A percentile compares a stretch with the other conserved stretches of the same genome.
These are phyloP conservation scores for Phrynosoma blainvillii DNA, from an alignment of 2,113 vertebrate genomes.

Conservation along the genomic window DNA sequence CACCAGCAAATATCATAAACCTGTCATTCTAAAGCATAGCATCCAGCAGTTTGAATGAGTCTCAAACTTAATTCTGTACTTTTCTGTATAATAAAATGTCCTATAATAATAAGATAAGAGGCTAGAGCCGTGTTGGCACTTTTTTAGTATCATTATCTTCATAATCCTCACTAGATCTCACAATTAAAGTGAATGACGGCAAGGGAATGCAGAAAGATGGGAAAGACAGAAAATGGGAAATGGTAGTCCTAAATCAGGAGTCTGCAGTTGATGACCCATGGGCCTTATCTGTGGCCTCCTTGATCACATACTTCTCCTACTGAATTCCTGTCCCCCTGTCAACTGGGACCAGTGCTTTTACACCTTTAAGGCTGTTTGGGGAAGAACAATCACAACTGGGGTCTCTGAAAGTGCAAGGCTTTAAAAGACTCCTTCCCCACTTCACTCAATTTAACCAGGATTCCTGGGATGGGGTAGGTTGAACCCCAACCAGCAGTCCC, in stretches of 20 bases:
- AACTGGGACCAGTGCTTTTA: not conserved
- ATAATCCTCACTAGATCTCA: too few species aligned
- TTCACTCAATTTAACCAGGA: not conserved
- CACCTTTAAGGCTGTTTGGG: not conserved
- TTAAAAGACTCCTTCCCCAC: not conserved
- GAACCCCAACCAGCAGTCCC: not conserved
- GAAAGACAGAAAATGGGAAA: not conserved
- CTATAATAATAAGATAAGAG: not conserved
- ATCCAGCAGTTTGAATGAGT: not conserved
- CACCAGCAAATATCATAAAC: not conserved
- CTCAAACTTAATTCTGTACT: not conserved
- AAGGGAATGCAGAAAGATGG: not conserved
- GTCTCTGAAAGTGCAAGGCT: not conserved
- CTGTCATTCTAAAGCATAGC: not conserved
- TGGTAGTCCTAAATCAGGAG: not conserved
- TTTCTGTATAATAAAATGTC: not conserved
- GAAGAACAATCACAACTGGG: not conserved
- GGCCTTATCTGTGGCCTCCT: too few species aligned
- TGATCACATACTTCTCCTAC: too few species aligned
- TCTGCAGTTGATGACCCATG: too few species aligned
- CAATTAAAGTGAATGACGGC: not conserved
- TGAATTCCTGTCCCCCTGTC: not conserved
- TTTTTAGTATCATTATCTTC: not conserved
- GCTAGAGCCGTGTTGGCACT: too few species aligned
- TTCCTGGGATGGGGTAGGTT: not conserved